phyloP scores from a whole-genome alignment of 2,797 vertebrate species.

The Tragopan temminckii region DNA sequence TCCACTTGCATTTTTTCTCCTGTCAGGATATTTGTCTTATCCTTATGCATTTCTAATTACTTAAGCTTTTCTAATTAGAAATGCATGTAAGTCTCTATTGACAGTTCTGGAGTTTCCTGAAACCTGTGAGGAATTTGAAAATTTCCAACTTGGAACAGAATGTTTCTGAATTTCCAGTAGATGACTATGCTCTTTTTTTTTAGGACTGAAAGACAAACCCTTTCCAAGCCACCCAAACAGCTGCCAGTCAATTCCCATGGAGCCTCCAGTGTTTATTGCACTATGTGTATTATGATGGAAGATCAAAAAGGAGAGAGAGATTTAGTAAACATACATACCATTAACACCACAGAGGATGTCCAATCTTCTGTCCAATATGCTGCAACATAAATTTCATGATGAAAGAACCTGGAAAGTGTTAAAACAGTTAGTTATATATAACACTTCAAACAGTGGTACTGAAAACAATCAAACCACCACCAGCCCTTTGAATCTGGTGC shows the following conservation, averaged over 20 bases:
- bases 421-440: neutral
- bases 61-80: neutral
- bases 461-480: neutral
- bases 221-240: neutral
- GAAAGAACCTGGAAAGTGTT: conserved; percentile 29
- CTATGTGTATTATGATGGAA: neutral
- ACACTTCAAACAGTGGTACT: neutral
- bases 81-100: neutral
- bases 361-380: neutral
- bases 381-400: neutral
- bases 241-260: neutral
- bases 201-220: neutral
- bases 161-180: neutral
- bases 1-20: neutral
- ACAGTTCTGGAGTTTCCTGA: neutral
- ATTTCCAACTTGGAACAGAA: neutral
- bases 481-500: neutral
- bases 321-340: neutral
- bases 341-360: neutral
- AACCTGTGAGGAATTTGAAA: neutral
- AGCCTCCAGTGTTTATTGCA: neutral
- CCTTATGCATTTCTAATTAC: neutral
- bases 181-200: neutral
- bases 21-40: neutral
- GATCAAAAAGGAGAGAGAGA: neutral